A percentile compares a stretch with the other conserved stretches of the same genome.
These are phyloP conservation scores for Papilio aristodemus DNA, from an alignment of 1,140 invertebrate species.

Conservation along the genomic window DNA sequence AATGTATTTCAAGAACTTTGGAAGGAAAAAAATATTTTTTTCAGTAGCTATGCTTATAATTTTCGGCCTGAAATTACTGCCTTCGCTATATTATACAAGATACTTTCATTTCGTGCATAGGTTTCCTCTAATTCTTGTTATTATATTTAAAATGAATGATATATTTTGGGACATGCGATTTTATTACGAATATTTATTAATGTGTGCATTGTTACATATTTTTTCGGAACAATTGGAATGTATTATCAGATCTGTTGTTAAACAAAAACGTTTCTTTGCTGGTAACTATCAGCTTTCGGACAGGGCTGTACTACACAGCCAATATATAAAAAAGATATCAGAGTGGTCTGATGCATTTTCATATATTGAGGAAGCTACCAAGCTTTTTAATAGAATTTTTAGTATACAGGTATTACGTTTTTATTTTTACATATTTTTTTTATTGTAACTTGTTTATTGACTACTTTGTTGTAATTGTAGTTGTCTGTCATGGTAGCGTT, in stretches of 20 bases:
- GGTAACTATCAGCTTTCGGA: background rate
- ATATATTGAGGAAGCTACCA: conserved; percentile 3
- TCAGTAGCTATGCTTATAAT: background rate
- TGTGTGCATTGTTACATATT: conserved; percentile 6
- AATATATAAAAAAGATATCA: background rate
- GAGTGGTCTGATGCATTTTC: conserved; percentile 9
- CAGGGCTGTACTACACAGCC: background rate
- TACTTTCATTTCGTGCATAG: background rate
- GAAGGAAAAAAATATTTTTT: conserved; percentile 1
- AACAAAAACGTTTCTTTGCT: background rate
- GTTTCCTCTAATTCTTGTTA: background rate
- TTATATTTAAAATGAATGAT: background rate
- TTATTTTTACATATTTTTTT: background rate
- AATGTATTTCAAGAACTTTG: conserved; percentile 11
- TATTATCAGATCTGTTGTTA: conserved; percentile 14
- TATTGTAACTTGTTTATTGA: background rate
- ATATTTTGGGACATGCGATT: background rate
- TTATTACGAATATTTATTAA: conserved; percentile 9
- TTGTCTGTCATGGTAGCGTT: conserved; percentile 31
- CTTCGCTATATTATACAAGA: background rate
- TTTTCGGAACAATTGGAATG: conserved; percentile 27
- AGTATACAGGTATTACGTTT: conserved; percentile 14
- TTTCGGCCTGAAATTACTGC: background rate
- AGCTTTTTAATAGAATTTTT: conserved; percentile 20
- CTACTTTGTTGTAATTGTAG: conserved; percentile 12